Conservation (phyloP, 1,140 invertebrate species). For the Eupristina koningsbergeri region DNA sequence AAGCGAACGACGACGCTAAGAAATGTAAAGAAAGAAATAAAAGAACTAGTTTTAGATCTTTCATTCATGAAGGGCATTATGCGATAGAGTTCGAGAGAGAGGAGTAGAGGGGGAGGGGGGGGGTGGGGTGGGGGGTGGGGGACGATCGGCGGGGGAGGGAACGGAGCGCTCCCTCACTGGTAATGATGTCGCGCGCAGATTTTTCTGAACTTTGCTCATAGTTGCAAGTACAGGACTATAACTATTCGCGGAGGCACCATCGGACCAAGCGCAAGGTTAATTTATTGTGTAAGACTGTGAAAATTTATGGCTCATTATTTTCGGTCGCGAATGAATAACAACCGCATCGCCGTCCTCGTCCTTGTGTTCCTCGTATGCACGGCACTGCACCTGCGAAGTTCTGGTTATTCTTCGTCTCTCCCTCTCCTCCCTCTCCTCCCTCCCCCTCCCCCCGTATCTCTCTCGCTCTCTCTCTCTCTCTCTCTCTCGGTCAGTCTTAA, state of each 20-base stretch:
- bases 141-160: not conserved
- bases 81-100: not conserved
- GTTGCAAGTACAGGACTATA: not conserved
- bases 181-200: not conserved
- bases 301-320: constrained; percentile 47
- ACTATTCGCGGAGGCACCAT: not conserved
- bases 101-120: not conserved
- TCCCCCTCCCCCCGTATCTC: not conserved
- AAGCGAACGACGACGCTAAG: constrained; percentile 1
- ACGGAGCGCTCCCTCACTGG: not conserved
- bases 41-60: constrained; percentile 44
- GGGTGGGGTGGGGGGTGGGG: not conserved
- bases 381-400: constrained; percentile 8
- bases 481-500: constrained; percentile 9
- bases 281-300: constrained; percentile 27
- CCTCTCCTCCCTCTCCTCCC: not conserved
- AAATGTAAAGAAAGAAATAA: constrained; percentile 21
- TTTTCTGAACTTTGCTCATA: constrained; percentile 6
- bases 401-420: not conserved
- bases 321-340: constrained; percentile 44
- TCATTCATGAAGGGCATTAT: constrained; percentile 47
- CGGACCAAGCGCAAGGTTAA: not conserved
- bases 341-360: not conserved
- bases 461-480: not conserved
- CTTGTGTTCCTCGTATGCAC: not conserved